Base-by-base conservation (phyloP, 2,888 invertebrate genomes). In the Scaptomyza caliginosa region DNA sequence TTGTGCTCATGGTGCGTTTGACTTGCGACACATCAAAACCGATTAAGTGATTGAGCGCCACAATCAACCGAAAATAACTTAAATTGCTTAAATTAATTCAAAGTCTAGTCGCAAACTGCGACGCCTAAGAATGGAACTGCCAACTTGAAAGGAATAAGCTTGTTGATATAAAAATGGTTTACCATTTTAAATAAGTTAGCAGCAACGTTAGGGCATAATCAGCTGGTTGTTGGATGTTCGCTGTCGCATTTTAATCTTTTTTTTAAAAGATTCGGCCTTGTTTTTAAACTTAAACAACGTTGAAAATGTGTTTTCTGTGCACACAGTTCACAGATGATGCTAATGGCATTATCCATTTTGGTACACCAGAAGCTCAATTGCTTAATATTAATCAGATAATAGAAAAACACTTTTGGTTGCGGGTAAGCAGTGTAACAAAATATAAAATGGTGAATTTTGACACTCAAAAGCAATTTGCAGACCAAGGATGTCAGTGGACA, bases 361-460 rank as follows among this genome's bases (percentile, higher is more conserved):
- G 54, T 11, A 75, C 82, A 10, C 59, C 49, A 0, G 77, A 86
- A 59, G 89, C 88, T 6, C 48, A 62, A 4, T 32, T 57, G n/a
- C 55, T 88, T 11, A 57, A 76, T 24, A 62, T 79, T n/a, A 68
- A 52, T 10, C 34, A 38, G 30, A 78, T 89, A 4, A 77, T 88
- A 39, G 86, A 83, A 36, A 77, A 82, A 32, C 88, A 88, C 43
- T 88, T 88, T 16, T 88, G 89, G 89, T 58, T 87, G 11, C 68
- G 57, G 67, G 83, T 84, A 67, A 76, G 34, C 7, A 34, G 57
- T 21, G 1, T 2, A 2, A 36, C 52, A 51, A 17, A 17, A 19
- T n/a, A n/a, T n/a, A 4, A 24, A 13, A 4, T 5, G 8, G 6
- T 6, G 1, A 1, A 24, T 39, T 24, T 28, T 13, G 4, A 4